Evolutionary conservation across 2,888 invertebrate genomes (phyloP).

Genomic region (Trichopoda pennipes): DNA sequence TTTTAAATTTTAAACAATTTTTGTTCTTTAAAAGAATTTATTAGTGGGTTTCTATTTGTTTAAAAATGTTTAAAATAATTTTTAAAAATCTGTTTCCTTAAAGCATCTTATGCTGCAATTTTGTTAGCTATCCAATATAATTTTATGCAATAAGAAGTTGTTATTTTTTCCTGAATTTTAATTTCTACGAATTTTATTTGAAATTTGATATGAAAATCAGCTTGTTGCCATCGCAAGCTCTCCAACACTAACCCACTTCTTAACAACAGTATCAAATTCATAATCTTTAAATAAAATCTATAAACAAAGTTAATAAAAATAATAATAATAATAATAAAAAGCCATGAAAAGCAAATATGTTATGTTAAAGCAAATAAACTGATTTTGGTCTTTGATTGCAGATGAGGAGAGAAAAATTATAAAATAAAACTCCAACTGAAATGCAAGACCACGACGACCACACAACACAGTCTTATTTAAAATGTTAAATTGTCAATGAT

Average conservation of each 20-base stretch:
- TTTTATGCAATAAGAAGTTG: background rate
- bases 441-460: conserved; percentile 51
- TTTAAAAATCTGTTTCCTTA: background rate
- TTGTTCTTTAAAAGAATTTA: too few species aligned
- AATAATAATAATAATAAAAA: conserved; percentile 46
- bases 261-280: conserved; percentile 39
- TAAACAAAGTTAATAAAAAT: conserved; percentile 25
- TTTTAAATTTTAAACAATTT: too few species aligned
- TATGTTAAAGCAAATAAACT: conserved; percentile 45
- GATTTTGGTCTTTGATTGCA: conserved; percentile 49
- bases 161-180: background rate
- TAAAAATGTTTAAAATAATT: too few species aligned
- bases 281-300: conserved; percentile 63
- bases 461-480: conserved; percentile 57
- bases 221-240: background rate
- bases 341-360: conserved; percentile 42
- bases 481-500: conserved; percentile 68
- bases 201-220: conserved; percentile 16
- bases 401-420: background rate
- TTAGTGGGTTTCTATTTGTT: too few species aligned
- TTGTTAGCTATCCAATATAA: background rate
- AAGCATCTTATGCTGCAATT: background rate
- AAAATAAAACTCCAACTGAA: conserved; percentile 7
- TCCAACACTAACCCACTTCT: conserved; percentile 39
- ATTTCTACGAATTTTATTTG: conserved; percentile 1